A percentile compares a stretch with the other conserved stretches of the same genome.
Evolutionary conservation across 2,113 vertebrate species (phyloP).

Genomic region (Vulpes vulpes): DNA sequence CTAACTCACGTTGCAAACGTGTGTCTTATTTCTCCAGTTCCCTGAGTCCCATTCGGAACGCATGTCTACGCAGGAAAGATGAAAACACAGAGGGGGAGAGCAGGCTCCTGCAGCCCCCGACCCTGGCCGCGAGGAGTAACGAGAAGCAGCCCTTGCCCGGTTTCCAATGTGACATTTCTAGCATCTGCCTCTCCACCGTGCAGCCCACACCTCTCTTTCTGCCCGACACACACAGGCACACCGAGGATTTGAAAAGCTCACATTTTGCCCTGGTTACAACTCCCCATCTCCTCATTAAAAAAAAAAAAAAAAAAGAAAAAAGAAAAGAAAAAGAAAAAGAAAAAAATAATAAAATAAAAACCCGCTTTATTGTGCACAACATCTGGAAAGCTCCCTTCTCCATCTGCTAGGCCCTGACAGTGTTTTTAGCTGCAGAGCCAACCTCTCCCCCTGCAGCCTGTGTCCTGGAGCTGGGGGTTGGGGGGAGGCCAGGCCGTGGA

Average conservation of each 20-base stretch:
- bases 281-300: constrained; percentile 60
- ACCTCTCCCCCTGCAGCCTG: background rate
- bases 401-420: constrained; percentile 39
- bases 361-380: constrained; percentile 42
- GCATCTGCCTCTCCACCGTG: background rate
- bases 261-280: constrained; percentile 23
- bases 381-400: constrained; percentile 64
- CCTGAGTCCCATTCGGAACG: constrained; percentile 71
- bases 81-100: background rate
- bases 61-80: constrained; percentile 55
- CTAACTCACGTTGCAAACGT: background rate
- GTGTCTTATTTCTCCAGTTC: constrained; percentile 54
- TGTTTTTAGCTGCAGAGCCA: constrained; percentile 4
- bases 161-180: background rate
- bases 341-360: constrained; percentile 63
- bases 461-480: background rate
- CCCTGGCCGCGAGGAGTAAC: background rate
- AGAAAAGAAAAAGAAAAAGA: constrained; percentile 57
- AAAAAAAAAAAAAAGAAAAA: constrained; percentile 27
- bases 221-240: background rate
- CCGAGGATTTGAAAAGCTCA: background rate
- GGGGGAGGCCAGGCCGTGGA: fast-evolving
- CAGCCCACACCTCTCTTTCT: background rate
- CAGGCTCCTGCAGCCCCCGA: background rate
- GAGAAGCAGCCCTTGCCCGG: background rate